Evolutionary conservation across 2,888 invertebrate genomes (phyloP).

Genomic region (Boloria euphrosyne): DNA sequence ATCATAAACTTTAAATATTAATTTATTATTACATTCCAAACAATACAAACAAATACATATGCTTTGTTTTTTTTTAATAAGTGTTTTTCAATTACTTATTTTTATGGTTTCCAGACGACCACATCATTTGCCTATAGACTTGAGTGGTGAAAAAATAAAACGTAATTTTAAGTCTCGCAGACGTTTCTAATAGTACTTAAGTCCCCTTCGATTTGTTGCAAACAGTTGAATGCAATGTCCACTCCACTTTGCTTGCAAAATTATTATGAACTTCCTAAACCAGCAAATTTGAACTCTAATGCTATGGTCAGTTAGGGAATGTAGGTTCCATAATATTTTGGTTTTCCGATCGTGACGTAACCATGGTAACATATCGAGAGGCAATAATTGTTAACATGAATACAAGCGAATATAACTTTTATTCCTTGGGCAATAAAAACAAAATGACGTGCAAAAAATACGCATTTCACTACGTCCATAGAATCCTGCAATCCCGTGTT

Average conservation of each 20-base stretch:
- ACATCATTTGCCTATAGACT: constrained; percentile 28
- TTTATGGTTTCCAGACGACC: constrained; percentile 15
- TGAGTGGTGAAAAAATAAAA: constrained; percentile 28
- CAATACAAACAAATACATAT: too few species aligned
- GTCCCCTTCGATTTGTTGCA: constrained; percentile 69
- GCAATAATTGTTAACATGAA: constrained; percentile 47
- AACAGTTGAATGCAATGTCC: constrained; percentile 77
- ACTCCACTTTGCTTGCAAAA: constrained; percentile 59
- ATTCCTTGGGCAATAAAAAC: constrained; percentile 14
- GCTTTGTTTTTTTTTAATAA: neutral
- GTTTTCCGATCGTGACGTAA: constrained; percentile 66
- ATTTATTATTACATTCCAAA: too few species aligned
- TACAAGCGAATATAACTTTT: constrained; percentile 42
- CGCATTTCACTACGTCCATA: constrained; percentile 21
- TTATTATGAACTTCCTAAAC: constrained; percentile 30
- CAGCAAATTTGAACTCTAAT: constrained; percentile 45
- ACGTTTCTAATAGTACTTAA: constrained; percentile 77
- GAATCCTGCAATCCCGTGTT: constrained; percentile 34
- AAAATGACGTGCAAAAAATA: constrained; percentile 20
- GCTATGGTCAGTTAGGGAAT: constrained; percentile 23
- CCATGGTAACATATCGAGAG: constrained; percentile 64
- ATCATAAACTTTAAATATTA: too few species aligned
- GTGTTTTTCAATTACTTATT: constrained; percentile 5
- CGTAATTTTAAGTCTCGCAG: constrained; percentile 53
- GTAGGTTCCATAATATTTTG: constrained; percentile 38